Evolutionary conservation across 2,113 vertebrate genomes (phyloP).

Genomic region (Spheniscus mendiculus): DNA sequence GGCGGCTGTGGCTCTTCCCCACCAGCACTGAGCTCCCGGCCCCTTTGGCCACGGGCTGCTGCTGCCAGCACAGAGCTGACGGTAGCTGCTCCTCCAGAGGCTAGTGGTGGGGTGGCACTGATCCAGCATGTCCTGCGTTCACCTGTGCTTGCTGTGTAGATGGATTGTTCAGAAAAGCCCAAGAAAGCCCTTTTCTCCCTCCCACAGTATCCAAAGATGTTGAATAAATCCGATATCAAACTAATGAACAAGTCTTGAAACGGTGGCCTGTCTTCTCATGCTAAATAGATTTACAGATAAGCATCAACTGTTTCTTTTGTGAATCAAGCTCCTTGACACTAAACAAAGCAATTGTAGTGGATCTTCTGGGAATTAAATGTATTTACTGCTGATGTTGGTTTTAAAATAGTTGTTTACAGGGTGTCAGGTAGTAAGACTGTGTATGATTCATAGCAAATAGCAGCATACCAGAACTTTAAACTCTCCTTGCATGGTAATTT

Average conservation of each 20-base stretch:
- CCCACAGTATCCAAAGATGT: background rate
- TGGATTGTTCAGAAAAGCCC: background rate
- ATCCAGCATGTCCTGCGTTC: accelerated
- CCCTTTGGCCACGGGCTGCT: background rate
- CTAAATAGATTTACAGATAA: background rate
- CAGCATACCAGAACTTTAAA: background rate
- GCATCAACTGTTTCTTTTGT: background rate
- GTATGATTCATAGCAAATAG: conserved; percentile 39
- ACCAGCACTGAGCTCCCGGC: accelerated
- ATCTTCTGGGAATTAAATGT: conserved; percentile 30
- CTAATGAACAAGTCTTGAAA: background rate
- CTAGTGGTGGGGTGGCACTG: background rate
- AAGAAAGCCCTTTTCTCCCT: background rate
- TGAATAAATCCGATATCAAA: background rate
- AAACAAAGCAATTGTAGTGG: conserved; percentile 6
- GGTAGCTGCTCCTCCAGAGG: background rate
- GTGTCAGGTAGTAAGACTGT: background rate
- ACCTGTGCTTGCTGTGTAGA: background rate
- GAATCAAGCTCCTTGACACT: background rate
- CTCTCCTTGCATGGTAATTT: conserved; percentile 4
- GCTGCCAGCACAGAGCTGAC: background rate
- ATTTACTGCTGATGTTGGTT: conserved; percentile 34
- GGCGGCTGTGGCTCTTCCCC: background rate
- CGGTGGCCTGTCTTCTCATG: background rate
- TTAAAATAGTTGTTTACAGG: conserved; percentile 45